phyloP scores from a whole-genome alignment of 1,140 invertebrate genomes.

The Leptinotarsa lineolata region DNA sequence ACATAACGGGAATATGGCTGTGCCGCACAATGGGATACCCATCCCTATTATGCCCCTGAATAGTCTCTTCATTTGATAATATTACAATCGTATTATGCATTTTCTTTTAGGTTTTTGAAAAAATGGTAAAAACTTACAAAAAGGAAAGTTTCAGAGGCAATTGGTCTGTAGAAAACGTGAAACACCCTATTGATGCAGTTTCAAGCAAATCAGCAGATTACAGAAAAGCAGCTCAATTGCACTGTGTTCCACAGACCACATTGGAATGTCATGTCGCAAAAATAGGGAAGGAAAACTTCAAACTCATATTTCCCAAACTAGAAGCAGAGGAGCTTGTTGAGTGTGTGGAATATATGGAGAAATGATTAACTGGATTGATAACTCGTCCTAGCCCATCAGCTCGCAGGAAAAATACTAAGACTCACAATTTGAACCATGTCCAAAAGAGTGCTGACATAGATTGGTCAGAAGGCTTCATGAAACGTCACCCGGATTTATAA shows the following conservation, averaged over 20 bases:
- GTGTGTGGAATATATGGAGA: conserved; percentile 4
- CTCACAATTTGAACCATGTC: too few relatives aligned
- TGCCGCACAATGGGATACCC: too few relatives aligned
- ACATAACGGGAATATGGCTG: too few relatives aligned
- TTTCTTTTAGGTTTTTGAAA: too few relatives aligned
- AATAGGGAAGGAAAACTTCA: background rate
- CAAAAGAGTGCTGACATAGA: too few relatives aligned
- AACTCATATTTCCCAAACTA: background rate
- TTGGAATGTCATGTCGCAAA: conserved; percentile 9
- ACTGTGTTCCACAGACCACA: background rate
- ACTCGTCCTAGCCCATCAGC: too few relatives aligned
- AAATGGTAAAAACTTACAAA: conserved; percentile 3
- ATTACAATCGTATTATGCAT: too few relatives aligned
- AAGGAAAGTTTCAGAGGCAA: conserved; percentile 9
- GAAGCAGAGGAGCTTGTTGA: background rate
- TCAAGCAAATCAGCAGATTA: background rate
- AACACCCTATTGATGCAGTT: background rate
- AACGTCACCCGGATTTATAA: too few relatives aligned
- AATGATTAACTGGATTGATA: background rate
- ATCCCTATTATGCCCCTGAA: too few relatives aligned
- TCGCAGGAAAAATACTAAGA: too few relatives aligned
- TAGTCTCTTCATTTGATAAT: too few relatives aligned
- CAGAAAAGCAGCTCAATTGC: background rate
- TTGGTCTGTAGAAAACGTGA: background rate
- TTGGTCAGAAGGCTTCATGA: too few relatives aligned